phyloP scores from a whole-genome alignment of 1,140 invertebrate genomes.

The Euura saliciscinereae region DNA sequence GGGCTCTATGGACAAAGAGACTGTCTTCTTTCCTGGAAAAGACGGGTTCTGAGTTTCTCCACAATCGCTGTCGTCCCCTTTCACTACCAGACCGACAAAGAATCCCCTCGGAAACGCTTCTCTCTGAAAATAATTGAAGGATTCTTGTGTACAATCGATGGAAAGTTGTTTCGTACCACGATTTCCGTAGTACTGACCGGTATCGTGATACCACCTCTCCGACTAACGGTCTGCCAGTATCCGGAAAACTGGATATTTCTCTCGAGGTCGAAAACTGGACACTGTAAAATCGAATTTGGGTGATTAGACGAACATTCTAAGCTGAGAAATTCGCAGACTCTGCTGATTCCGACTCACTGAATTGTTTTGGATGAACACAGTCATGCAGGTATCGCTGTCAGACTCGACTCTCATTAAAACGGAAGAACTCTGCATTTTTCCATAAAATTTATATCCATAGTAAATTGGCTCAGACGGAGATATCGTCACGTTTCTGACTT shows the following conservation, averaged over 20 bases:
- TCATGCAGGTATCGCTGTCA: slow-evolving; percentile 62
- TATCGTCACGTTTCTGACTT: slow-evolving; percentile 35
- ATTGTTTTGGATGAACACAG: slow-evolving; percentile 68
- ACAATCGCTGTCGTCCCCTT: slow-evolving; percentile 77
- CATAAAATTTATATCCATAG: slow-evolving; percentile 61
- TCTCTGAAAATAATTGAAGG: slow-evolving; percentile 37
- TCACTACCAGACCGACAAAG: slow-evolving; percentile 82
- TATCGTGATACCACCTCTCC: slow-evolving; percentile 66
- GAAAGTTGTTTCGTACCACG: neutral
- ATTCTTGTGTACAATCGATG: neutral
- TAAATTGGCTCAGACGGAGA: slow-evolving; percentile 62
- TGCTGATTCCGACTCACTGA: slow-evolving; percentile 51
- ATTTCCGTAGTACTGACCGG: slow-evolving; percentile 48
- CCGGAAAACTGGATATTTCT: slow-evolving; percentile 67
- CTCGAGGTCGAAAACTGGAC: slow-evolving; percentile 71
- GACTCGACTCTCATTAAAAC: slow-evolving; percentile 65
- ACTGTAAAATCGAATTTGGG: slow-evolving; percentile 53
- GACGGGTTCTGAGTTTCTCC: slow-evolving; percentile 47
- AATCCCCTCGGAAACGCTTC: slow-evolving; percentile 68
- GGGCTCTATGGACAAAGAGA: slow-evolving; percentile 62
- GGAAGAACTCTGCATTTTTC: slow-evolving; percentile 52
- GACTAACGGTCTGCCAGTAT: slow-evolving; percentile 70
- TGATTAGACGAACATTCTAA: neutral
- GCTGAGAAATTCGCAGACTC: neutral
- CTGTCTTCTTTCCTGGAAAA: slow-evolving; percentile 58